phyloP scores from a whole-genome alignment of 37 sponge, comb jelly and placozoan genomes.

The Halichondria panicea region DNA sequence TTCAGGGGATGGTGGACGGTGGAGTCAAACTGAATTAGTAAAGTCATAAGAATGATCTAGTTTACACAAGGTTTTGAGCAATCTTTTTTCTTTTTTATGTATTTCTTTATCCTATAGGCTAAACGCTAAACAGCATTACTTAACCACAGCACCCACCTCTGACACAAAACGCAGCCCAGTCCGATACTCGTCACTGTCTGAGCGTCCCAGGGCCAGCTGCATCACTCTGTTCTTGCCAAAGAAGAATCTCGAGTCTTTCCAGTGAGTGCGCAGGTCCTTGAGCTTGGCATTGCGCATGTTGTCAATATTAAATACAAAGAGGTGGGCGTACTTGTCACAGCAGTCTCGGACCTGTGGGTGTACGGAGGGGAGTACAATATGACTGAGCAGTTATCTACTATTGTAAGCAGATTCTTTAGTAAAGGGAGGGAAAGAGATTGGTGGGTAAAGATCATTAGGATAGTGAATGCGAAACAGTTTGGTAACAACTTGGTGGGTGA shows the following conservation, averaged over 20 bases:
- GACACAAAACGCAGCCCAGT: slow-evolving; percentile 77
- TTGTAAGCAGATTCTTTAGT: neutral
- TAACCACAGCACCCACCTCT: slow-evolving; percentile 32
- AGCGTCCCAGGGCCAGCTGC: slow-evolving; percentile 83
- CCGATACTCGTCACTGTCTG: slow-evolving; percentile 81
- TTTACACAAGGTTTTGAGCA: too few relatives aligned
- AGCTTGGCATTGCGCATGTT: slow-evolving; percentile 92
- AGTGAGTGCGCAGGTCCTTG: slow-evolving; percentile 67
- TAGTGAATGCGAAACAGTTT: too few relatives aligned
- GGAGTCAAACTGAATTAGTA: neutral
- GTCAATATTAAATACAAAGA: slow-evolving; percentile 83
- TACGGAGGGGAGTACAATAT: neutral
- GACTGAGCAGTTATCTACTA: too few relatives aligned
- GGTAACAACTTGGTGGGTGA: too few relatives aligned
- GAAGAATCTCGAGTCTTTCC: slow-evolving; percentile 76
- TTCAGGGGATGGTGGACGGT: neutral
- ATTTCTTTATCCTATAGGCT: too few relatives aligned
- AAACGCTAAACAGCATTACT: neutral
- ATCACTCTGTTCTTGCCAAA: slow-evolving; percentile 95
- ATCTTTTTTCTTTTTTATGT: too few relatives aligned
- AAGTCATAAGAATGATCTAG: neutral
- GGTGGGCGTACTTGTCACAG: slow-evolving; percentile 71
- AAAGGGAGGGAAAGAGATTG: too few relatives aligned
- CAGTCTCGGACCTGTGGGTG: slow-evolving; percentile 66
- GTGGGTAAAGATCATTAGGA: too few relatives aligned